Base-by-base conservation (phyloP, 2,888 invertebrate species). In the Ochropleura plecta region DNA sequence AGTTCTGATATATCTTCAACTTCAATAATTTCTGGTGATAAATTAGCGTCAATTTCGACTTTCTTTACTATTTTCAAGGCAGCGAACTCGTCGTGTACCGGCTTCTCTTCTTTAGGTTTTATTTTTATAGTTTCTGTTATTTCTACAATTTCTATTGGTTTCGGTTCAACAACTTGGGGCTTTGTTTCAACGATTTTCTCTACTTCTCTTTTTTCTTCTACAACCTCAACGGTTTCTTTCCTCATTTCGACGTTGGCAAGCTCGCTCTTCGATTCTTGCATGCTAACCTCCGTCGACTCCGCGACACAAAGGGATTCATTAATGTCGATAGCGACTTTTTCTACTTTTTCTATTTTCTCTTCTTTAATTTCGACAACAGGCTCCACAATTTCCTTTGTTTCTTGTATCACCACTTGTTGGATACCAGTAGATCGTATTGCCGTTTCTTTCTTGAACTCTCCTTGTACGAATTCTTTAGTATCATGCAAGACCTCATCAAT, bases 1-100 rank as follows among this genome's bases (percentile, higher is more conserved):
- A 83, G 40, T 57, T 85, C 81, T 18, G 82, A 76, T 20, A 83
- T 79, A 57, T 87, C 86, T 57, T 87, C 83, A 1, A 90, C 77
- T 83, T 90, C 90, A 44, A 88, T 88, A 0, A 82, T 83, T 78
- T 82, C 86, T 48, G 83, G 79, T 62, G 82, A 78, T 53, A 86
- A 62, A 40, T 84, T 83, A 9, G 79, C 76, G 59, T 86, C 88
- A 30, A 82, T 80, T 68, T 75, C 86, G 46, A 84, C 79, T 81
- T 81, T 84, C 82, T 92, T 92, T 0, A 90, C 79, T 44, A 92
- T 88, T 80, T 91, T 92, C 0, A 92, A 67, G 9, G 88, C 87
- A 30, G 90, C 90, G 51, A 84, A 90, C 70, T 87, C 92, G 63
- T 92, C 91, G 20, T 82, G 78, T 30, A 77, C 67, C 7, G 78